These are phyloP conservation scores for Coregonus sp. DNA, from an alignment of 2,797 vertebrate species.

Conservation along the genomic window DNA sequence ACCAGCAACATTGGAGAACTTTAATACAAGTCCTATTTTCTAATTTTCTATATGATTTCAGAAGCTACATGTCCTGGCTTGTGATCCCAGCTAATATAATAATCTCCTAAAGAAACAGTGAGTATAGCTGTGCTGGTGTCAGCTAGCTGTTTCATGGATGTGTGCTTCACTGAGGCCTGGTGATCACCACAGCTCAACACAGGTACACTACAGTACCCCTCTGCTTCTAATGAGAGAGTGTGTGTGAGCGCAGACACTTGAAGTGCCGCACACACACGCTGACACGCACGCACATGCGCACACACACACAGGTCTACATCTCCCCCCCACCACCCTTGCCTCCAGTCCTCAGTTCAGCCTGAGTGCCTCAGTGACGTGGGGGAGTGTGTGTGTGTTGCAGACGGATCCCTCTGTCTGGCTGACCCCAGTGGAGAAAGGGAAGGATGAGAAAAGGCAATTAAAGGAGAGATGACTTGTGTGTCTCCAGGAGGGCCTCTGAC, in stretches of 20 bases:
- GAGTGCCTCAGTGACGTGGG: conserved; percentile 55
- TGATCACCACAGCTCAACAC: conserved; percentile 57
- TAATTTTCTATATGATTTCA: no score
- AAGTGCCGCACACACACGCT: conserved; percentile 13
- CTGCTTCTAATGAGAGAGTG: conserved; percentile 64
- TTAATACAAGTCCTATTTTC: no score
- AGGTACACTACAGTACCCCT: conserved; percentile 25
- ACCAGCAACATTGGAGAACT: no score
- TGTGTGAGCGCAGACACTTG: conserved; percentile 64
- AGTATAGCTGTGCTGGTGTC: neutral
- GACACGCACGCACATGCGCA: neutral
- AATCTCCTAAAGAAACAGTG: no score
- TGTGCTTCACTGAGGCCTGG: conserved; percentile 36
- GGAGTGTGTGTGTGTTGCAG: conserved; percentile 8
- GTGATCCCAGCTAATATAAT: no score
- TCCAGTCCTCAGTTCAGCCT: conserved; percentile 70
- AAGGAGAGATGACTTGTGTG: conserved; percentile 79
- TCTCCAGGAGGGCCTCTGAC: conserved; percentile 74
- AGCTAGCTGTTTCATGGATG: conserved; percentile 61
- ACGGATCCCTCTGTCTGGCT: conserved; percentile 57
- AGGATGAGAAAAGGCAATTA: conserved; percentile 78
- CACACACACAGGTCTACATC: neutral
- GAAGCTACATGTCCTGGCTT: no score
- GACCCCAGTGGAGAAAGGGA: conserved; percentile 76
- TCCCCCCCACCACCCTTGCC: conserved; percentile 26